Evolutionary conservation across 2,797 vertebrate genomes (phyloP), one percentile per base, ranked within the genome.

Genomic region (Platalea minor): DNA sequence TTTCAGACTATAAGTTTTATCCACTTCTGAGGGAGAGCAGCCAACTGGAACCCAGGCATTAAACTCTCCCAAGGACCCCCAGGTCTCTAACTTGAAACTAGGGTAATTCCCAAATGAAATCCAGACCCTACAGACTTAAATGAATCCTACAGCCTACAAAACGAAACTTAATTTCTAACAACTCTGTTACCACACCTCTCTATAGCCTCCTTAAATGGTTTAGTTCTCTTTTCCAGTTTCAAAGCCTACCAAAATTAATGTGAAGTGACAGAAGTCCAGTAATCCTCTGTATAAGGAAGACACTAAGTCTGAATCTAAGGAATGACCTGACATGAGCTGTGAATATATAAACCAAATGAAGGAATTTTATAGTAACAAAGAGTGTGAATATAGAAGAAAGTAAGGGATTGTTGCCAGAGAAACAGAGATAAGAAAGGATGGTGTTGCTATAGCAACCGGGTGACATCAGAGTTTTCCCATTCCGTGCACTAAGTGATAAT

Each of bases 361-460:
- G 94, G 82, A 93, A 95, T 94, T 97, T 97, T 96, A 95, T 92
- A 95, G 93, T 90, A 94, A 97, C 93, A 94, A 94, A 97, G 95
- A 76, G 64, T 74, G 68, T 79, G 91, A 97, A 90, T 88, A 88
- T 57, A 94, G 95, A 92, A 96, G 88, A 95, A 97, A 92, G 92
- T 77, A 96, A 93, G 88, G 91, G 82, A 96, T 88, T 95, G 97
- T 98, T 97, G 94, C 97, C 97, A 96, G 84, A 98, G 97, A 97
- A 98, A 98, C 98, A 79, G 93, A 92, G 94, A 97, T 94, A 96
- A 94, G 94, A 80, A 92, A 77, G 91, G 86, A 91, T 84, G 48
- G 72, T n/a, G 97, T 98, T 98, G 93, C 98, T 85, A 98, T 98
- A 96, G 97, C 91, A 98, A 98, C 98, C 26, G 69, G 70, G 81